Percentiles rank a stretch among this genome's conserved stretches.
These are phyloP conservation scores for Erithacus rubecula DNA, from an alignment of 2,797 vertebrate species.

Conservation along the genomic window DNA sequence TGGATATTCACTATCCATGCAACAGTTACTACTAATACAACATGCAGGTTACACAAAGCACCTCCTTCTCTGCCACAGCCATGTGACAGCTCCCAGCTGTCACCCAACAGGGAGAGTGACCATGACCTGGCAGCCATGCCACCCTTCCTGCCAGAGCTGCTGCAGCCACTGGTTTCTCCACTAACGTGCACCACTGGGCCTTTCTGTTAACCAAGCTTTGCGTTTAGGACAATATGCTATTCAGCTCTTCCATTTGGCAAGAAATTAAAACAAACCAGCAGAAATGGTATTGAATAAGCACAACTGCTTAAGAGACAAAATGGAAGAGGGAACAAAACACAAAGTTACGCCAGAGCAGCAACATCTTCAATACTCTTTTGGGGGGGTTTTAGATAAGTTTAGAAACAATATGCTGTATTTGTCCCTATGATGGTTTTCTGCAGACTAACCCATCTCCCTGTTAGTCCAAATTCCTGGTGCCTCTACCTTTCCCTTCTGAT, in stretches of 20 bases:
- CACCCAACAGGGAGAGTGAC: neutral
- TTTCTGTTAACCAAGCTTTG: neutral
- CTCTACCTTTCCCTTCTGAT: neutral
- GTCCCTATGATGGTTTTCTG: neutral
- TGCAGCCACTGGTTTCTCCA: accelerated
- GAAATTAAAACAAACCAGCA: neutral
- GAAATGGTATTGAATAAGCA: neutral
- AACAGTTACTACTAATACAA: accelerated
- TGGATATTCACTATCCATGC: accelerated
- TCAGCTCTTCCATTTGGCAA: neutral
- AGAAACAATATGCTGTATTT: neutral
- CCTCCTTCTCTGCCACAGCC: neutral
- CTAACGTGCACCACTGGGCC: neutral
- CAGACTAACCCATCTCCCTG: neutral
- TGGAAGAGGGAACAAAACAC: neutral
- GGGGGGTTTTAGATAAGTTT: neutral
- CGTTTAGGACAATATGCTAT: neutral
- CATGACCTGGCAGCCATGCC: accelerated
- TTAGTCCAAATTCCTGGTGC: neutral
- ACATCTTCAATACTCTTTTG: neutral
- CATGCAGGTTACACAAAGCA: accelerated
- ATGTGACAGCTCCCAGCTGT: accelerated
- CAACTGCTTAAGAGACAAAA: neutral
- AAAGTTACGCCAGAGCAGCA: neutral
- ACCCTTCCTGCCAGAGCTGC: accelerated